Evolutionary conservation across 2,797 vertebrate genomes (phyloP).

Genomic region (Phylloscopus collybita): DNA sequence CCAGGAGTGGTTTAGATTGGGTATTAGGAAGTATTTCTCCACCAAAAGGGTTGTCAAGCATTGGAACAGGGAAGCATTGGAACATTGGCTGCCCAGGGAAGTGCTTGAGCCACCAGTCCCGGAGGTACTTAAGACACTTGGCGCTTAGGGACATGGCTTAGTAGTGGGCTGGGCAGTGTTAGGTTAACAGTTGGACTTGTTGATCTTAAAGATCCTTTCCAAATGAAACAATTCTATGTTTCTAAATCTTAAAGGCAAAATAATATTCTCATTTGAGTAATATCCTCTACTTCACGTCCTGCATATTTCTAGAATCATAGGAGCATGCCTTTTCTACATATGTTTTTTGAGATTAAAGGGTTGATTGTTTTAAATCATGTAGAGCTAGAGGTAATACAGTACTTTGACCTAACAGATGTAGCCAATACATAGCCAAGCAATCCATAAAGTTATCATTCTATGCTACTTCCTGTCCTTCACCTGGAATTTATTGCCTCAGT

Average conservation of each 20-base stretch:
- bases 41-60: background rate
- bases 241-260: background rate
- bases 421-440: background rate
- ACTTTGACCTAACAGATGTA: constrained; percentile 2
- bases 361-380: background rate
- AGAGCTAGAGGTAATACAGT: constrained; percentile 4
- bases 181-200: background rate
- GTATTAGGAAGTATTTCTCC: background rate
- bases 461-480: background rate
- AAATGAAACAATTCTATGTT: accelerated
- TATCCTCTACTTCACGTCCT: background rate
- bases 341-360: constrained; percentile 6
- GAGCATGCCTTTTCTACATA: background rate
- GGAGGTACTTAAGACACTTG: background rate
- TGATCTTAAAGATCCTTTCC: background rate
- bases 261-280: background rate
- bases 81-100: background rate
- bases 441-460: background rate
- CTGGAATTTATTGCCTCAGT: background rate
- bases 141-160: background rate
- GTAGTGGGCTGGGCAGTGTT: background rate
- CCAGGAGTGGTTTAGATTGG: background rate
- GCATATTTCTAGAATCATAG: background rate
- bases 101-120: background rate
- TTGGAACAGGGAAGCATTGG: background rate